Conservation (phyloP, 2,888 invertebrate species). For the Pheosia gnoma region DNA sequence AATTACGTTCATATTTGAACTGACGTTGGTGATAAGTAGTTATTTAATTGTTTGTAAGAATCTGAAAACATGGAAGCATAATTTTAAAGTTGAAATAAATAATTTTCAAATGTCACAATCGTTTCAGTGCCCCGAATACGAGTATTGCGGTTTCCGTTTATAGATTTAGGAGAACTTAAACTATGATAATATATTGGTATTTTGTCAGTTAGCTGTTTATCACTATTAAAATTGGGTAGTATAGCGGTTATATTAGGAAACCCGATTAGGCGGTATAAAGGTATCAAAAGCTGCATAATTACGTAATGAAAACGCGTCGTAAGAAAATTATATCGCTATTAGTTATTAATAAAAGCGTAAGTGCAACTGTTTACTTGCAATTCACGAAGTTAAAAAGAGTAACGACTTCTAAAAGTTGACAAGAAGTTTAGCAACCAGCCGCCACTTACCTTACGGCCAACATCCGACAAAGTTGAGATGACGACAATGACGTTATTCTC, state of each 20-base stretch:
- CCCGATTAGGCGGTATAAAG: neutral
- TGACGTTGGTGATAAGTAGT: constrained; percentile 70
- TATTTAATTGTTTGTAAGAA: constrained; percentile 66
- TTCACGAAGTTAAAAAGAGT: constrained; percentile 40
- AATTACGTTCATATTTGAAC: constrained; percentile 62
- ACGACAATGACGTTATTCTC: too few relatives aligned
- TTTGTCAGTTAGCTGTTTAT: neutral
- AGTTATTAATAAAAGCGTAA: constrained; percentile 2
- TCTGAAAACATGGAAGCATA: constrained; percentile 62
- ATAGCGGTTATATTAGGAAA: neutral
- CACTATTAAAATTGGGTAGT: neutral
- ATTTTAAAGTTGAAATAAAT: constrained; percentile 79
- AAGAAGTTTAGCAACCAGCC: constrained; percentile 44
- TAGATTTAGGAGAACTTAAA: neutral
- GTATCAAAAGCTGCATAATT: neutral
- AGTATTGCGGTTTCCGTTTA: neutral
- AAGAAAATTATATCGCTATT: too few relatives aligned
- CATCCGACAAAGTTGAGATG: too few relatives aligned
- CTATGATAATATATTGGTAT: constrained; percentile 4
- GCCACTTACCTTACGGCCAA: constrained; percentile 27
- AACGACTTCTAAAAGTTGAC: constrained; percentile 45
- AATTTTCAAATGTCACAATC: constrained; percentile 50
- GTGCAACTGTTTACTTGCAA: constrained; percentile 24
- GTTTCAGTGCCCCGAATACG: constrained; percentile 15
- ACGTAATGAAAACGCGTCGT: too few relatives aligned